Conservation (phyloP, 2,888 invertebrate genomes). For the Lasioglossum zephyrum region DNA sequence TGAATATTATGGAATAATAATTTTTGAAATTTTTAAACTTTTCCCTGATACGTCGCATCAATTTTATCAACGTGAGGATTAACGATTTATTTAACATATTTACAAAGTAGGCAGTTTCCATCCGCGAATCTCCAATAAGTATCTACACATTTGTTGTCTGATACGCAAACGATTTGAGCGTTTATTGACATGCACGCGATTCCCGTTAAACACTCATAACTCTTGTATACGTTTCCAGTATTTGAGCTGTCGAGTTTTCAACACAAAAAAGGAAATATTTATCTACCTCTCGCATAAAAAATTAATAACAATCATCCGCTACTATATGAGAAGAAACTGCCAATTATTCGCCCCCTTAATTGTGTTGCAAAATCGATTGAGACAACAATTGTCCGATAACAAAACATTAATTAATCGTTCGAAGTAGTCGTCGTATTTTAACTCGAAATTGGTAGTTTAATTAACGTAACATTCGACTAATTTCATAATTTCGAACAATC, state of each 20-base stretch:
- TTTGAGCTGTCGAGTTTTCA: background rate
- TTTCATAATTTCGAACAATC: background rate
- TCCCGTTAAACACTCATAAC: background rate
- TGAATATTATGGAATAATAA: background rate
- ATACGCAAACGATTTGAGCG: background rate
- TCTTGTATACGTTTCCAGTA: background rate
- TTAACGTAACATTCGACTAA: background rate
- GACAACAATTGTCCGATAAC: background rate
- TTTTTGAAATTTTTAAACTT: background rate
- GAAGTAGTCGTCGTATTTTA: background rate
- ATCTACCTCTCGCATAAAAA: background rate
- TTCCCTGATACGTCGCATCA: background rate
- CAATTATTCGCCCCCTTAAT: background rate
- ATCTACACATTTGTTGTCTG: background rate
- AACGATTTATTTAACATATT: background rate
- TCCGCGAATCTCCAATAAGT: background rate
- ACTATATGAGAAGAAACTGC: background rate
- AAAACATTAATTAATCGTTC: slow-evolving; percentile 10
- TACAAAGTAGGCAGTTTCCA: background rate
- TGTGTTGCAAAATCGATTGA: background rate
- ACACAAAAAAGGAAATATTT: background rate
- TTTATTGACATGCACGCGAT: background rate
- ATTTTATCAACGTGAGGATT: too few species aligned
- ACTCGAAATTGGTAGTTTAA: too few species aligned
- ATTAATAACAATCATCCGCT: too few species aligned